Evolutionary conservation across 2,797 vertebrate genomes (phyloP).

Genomic region (Myotis planiceps): DNA sequence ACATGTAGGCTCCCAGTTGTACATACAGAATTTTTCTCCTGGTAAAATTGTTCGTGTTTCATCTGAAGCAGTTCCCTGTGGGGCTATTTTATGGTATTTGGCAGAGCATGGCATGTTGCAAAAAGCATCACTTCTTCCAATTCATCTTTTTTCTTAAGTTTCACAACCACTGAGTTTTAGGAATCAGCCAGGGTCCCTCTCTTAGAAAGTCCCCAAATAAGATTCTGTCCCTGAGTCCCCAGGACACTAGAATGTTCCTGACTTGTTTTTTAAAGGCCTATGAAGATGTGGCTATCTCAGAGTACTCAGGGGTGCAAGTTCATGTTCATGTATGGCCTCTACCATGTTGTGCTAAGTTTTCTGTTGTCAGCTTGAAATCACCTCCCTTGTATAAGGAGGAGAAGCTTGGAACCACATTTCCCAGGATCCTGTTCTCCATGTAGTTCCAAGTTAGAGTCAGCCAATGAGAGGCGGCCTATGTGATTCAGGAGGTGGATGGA

Average conservation of each 20-base stretch:
- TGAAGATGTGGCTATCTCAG: background rate
- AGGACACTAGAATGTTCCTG: background rate
- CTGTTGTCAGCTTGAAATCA: background rate
- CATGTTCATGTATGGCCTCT: background rate
- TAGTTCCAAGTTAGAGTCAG: background rate
- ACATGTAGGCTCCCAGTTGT: slow-evolving; percentile 26
- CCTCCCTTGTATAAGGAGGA: background rate
- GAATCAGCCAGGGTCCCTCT: background rate
- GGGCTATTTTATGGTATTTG: slow-evolving; percentile 29
- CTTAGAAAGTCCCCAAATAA: background rate
- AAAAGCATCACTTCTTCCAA: background rate
- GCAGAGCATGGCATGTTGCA: slow-evolving; percentile 6
- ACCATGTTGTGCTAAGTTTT: background rate
- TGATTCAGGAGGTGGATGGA: background rate
- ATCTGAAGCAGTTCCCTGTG: background rate
- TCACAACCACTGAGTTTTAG: background rate
- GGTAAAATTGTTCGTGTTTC: slow-evolving; percentile 6
- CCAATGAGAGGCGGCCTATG: background rate
- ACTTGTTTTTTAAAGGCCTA: too few species aligned
- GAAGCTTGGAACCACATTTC: background rate
- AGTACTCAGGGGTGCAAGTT: background rate
- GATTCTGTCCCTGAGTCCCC: background rate
- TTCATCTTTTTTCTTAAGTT: background rate
- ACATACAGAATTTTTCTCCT: slow-evolving; percentile 37
- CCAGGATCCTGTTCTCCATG: background rate